Evolutionary conservation across 2,797 vertebrate genomes (phyloP).

Genomic region (Rhincodon typus): DNA sequence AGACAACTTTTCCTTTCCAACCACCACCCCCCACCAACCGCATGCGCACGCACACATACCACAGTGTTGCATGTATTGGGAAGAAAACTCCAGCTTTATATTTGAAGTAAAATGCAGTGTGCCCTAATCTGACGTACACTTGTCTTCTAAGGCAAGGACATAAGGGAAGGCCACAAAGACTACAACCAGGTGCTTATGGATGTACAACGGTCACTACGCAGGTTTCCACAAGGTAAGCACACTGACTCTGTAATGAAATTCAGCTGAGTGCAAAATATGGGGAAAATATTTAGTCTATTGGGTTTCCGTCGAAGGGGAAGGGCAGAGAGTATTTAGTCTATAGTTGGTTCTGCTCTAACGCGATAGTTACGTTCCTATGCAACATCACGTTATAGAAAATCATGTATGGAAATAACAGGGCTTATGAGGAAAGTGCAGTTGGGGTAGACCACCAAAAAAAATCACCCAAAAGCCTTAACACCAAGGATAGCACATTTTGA

Average conservation of each 20-base stretch:
- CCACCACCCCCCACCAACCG: too few relatives aligned
- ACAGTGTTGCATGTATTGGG: background rate
- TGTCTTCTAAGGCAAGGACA: constrained; percentile 54
- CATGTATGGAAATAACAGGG: too few relatives aligned
- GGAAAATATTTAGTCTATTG: background rate
- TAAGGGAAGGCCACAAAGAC: constrained; percentile 65
- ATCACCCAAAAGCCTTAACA: too few relatives aligned
- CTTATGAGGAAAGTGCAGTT: too few relatives aligned
- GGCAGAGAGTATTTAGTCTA: too few relatives aligned
- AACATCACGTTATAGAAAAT: too few relatives aligned
- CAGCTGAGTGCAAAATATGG: background rate
- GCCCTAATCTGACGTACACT: background rate
- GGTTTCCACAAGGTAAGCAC: constrained; percentile 67
- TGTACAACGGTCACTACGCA: constrained; percentile 66
- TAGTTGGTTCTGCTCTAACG: too few relatives aligned
- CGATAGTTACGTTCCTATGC: too few relatives aligned
- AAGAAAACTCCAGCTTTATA: background rate
- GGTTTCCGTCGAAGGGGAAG: background rate
- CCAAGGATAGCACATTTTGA: too few relatives aligned
- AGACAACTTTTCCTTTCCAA: background rate
- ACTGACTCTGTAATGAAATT: background rate
- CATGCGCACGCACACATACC: too few relatives aligned
- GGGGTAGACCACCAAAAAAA: too few relatives aligned
- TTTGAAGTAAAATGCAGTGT: background rate
- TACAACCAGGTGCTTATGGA: constrained; percentile 72